Conservation (phyloP, 2,888 invertebrate species). For the Mythimna loreyi region DNA sequence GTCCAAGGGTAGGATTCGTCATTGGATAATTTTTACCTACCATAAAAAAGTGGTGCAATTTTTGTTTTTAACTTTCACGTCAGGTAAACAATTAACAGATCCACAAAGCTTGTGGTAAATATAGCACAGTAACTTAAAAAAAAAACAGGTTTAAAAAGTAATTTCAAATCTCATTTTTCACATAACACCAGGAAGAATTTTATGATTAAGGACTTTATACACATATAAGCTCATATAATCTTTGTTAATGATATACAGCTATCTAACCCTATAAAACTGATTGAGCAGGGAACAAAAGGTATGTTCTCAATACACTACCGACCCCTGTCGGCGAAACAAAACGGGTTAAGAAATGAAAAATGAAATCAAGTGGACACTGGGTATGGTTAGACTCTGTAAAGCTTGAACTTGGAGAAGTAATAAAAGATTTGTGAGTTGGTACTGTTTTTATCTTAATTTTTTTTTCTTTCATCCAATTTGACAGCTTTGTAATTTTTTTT, state of each 20-base stretch:
- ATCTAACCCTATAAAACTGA: slow-evolving; percentile 76
- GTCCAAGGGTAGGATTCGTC: too few species aligned
- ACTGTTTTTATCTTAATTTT: too few species aligned
- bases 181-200: not conserved
- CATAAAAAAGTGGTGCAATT: too few species aligned
- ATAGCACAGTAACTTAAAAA: not conserved
- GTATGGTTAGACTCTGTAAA: slow-evolving; percentile 55
- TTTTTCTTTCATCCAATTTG: too few species aligned
- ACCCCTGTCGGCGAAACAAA: slow-evolving; percentile 88
- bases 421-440: not conserved
- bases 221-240: slow-evolving; percentile 67
- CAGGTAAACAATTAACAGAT: too few species aligned
- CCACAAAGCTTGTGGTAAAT: too few species aligned
- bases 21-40: too few species aligned
- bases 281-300: slow-evolving; percentile 84
- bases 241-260: slow-evolving; percentile 80
- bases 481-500: too few species aligned
- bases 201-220: slow-evolving; percentile 13
- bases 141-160: not conserved
- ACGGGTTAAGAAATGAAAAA: slow-evolving; percentile 88
- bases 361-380: slow-evolving; percentile 88
- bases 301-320: slow-evolving; percentile 80
- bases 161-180: not conserved
- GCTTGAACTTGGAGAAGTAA: slow-evolving; percentile 63
- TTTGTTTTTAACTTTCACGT: too few species aligned